Conservation (phyloP, 2,113 vertebrate genomes). For the Phyllopteryx taeniolatus region DNA sequence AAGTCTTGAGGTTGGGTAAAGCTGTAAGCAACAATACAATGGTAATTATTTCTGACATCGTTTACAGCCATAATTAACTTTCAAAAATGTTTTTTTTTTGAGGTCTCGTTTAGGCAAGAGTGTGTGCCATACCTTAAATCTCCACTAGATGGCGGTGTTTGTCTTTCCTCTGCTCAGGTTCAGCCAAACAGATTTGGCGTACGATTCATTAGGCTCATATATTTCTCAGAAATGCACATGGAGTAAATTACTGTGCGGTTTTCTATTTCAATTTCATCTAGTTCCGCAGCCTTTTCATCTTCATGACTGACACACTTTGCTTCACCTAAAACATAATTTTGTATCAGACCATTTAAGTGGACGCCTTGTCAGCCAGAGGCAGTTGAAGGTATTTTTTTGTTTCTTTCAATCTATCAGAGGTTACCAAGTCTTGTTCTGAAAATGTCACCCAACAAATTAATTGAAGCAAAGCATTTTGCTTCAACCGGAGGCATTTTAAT, state of each 20-base stretch:
- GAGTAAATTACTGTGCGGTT: slow-evolving; percentile 1
- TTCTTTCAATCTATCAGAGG: slow-evolving; percentile 68
- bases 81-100: background rate
- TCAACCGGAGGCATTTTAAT: slow-evolving; percentile 71
- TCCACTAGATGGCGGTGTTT: slow-evolving; percentile 70
- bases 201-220: background rate
- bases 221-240: slow-evolving; percentile 6
- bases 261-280: slow-evolving; percentile 37
- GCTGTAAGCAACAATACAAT: background rate
- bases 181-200: background rate
- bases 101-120: background rate
- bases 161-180: slow-evolving; percentile 28
- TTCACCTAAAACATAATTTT: slow-evolving; percentile 52
- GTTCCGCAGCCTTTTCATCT: slow-evolving; percentile 50
- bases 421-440: slow-evolving; percentile 70
- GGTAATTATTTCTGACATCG: background rate
- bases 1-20: too few species aligned
- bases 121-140: background rate
- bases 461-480: slow-evolving; percentile 63
- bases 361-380: slow-evolving; percentile 51
- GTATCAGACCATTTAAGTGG: slow-evolving; percentile 43
- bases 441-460: slow-evolving; percentile 74
- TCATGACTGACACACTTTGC: slow-evolving; percentile 43
- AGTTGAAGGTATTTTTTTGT: slow-evolving; percentile 59
- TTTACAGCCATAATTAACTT: background rate